A percentile compares a stretch with the other conserved stretches of the same genome.
Conservation (phyloP, 2,797 vertebrate species). For the Agapornis canus region DNA sequence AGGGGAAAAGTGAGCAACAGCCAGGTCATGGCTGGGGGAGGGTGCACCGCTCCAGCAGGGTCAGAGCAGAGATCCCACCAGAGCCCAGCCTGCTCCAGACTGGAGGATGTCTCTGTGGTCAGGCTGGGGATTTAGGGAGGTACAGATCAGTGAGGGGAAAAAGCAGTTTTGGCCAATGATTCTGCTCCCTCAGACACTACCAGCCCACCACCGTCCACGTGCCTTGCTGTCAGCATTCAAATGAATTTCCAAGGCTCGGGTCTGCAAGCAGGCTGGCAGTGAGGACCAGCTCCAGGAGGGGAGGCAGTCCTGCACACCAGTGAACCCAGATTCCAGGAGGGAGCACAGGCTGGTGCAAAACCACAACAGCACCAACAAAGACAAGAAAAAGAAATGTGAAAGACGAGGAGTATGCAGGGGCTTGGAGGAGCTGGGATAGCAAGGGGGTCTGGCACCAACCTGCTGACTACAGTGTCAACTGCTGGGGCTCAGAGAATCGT, state of each 20-base stretch:
- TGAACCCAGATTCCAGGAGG: background rate
- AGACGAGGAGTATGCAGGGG: background rate
- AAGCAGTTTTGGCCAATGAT: background rate
- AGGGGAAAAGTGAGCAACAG: fast-evolving
- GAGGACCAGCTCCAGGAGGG: background rate
- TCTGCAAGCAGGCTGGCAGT: fast-evolving
- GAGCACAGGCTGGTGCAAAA: background rate
- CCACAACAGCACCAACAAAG: background rate
- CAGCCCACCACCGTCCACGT: too few species aligned
- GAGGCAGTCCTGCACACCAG: fast-evolving
- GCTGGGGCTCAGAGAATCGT: background rate
- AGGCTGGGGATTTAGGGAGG: background rate
- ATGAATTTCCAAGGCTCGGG: background rate
- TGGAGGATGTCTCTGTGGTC: background rate
- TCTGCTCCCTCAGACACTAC: background rate
- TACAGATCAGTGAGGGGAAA: background rate
- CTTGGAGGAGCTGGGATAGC: background rate
- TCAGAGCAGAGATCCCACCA: background rate
- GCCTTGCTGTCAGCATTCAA: background rate
- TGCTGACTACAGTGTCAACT: background rate
- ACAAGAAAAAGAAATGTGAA: background rate
- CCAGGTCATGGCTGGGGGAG: background rate
- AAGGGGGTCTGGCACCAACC: background rate
- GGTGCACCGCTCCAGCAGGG: background rate
- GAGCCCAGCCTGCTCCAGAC: background rate